Evolutionary conservation across 2,797 vertebrate genomes (phyloP).

Genomic region (Galagoides demidoff): DNA sequence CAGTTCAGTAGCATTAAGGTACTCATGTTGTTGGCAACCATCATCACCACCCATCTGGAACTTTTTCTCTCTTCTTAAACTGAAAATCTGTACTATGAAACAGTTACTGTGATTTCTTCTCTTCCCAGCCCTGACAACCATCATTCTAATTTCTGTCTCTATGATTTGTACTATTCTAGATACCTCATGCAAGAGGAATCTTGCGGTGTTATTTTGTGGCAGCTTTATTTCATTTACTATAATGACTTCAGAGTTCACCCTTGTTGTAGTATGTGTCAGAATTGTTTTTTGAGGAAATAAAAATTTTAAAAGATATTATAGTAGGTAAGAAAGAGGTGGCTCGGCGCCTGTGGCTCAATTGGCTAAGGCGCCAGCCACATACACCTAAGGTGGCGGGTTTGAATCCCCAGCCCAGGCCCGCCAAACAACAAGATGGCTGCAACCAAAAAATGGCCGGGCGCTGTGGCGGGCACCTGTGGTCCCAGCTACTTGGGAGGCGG

Average conservation of each 20-base stretch:
- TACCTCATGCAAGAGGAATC: background rate
- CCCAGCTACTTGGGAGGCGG: no score
- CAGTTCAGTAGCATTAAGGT: background rate
- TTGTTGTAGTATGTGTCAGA: background rate
- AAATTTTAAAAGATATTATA: background rate
- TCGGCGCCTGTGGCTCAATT: no score
- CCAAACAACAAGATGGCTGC: no score
- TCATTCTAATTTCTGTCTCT: background rate
- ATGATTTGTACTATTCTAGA: background rate
- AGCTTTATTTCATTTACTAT: background rate
- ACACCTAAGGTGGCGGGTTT: no score
- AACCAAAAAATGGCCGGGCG: no score
- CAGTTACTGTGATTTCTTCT: background rate
- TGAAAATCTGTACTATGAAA: background rate
- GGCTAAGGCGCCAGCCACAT: no score
- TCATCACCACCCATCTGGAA: background rate
- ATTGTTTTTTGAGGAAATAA: background rate
- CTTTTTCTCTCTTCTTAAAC: constrained; percentile 14
- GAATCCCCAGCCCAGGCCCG: no score
- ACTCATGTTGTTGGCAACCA: background rate
- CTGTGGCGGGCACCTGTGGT: no score
- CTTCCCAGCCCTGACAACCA: background rate
- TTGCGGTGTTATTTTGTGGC: background rate
- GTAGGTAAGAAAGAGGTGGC: background rate
- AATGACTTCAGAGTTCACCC: background rate